These are phyloP conservation scores for Poliocrania exsul DNA, from an alignment of 2,797 vertebrate genomes.

Conservation along the genomic window DNA sequence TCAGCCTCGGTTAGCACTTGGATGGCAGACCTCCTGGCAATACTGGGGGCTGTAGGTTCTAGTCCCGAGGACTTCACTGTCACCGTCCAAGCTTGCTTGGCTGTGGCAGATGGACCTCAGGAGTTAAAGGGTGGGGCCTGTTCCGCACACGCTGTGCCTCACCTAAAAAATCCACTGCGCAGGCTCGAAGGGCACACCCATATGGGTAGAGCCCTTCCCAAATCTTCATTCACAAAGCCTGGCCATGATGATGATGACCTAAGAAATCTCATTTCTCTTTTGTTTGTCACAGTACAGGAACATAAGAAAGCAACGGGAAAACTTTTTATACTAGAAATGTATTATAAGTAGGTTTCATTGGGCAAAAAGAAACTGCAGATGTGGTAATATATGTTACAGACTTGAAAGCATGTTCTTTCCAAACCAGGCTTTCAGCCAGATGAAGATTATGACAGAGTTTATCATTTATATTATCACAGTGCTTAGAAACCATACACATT, in stretches of 20 bases:
- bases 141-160: no score
- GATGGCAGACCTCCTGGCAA: no score
- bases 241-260: background rate
- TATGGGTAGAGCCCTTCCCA: no score
- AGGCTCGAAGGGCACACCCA: no score
- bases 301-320: background rate
- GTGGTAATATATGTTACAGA: background rate
- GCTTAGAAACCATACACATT: background rate
- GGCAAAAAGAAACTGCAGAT: background rate
- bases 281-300: background rate
- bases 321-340: background rate
- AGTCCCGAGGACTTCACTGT: no score
- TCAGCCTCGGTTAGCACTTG: no score
- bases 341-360: background rate
- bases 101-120: no score
- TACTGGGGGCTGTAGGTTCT: no score
- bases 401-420: background rate
- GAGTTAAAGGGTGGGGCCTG: no score
- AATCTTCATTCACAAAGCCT: no score
- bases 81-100: no score
- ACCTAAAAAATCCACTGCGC: no score
- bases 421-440: background rate
- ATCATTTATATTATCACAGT: background rate
- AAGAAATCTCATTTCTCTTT: background rate
- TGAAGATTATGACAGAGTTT: background rate